Evolutionary conservation across 2,797 vertebrate genomes (phyloP), one percentile per base, ranked within the genome.

Genomic region (Pempheris klunzingeri): DNA sequence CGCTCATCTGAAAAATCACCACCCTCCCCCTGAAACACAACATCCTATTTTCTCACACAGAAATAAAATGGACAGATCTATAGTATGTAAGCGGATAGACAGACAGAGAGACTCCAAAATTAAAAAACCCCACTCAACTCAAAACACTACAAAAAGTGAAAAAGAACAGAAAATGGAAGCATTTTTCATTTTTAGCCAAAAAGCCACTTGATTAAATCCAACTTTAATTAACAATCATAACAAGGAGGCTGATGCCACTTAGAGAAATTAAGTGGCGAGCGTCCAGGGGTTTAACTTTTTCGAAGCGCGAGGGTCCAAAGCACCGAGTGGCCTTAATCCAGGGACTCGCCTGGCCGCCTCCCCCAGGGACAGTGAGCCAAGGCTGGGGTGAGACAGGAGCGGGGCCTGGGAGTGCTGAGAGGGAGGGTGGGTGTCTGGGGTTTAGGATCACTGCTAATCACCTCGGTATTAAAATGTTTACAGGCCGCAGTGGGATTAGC

Each of bases 241-340:
- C 82, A 90, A 87, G 61, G 52, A 77, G 85, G 80, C 88, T 18
- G 22, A 78, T 63, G 89, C 83, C 90, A 87, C 88, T 93, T 86
- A 90, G 88, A 87, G 60, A 90, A 92, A 93, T 94, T 66, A 93
- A 90, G 83, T 95, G 93, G 93, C 90, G 18, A 54, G 54, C 20
- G 67, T 92, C 92, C 92, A 91, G 84, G 50, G 86, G 72, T 89
- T 92, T 91, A 91, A 90, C 88, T 91, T 89, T 77, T 89, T 77
- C 17, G 8, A 78, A 65, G 63, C 82, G 90, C 61, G 4, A 81
- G 84, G 64, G 87, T 89, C 88, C 85, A 87, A 87, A 88, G 88
- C 85, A 77, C 67, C 39, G 83, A 85, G 84, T 90, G 92, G 85
- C 90, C 92, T 91, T 95, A 95, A 95, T 94, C 93, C 93, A 78